These are phyloP conservation scores for Stictonetta naevosa DNA, from an alignment of 2,113 vertebrate genomes.

Conservation along the genomic window DNA sequence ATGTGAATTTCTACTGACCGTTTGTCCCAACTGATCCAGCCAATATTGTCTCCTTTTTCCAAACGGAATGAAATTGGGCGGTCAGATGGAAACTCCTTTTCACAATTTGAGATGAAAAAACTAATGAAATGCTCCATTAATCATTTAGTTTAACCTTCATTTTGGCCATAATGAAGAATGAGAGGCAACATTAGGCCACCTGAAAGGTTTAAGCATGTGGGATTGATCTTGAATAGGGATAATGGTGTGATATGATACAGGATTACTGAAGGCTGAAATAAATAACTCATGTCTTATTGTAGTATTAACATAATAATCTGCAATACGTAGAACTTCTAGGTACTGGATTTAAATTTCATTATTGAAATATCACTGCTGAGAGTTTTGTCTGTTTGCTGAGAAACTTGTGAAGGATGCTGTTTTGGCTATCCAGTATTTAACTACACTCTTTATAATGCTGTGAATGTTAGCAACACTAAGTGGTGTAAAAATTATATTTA, in stretches of 20 bases:
- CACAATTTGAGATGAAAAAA: neutral
- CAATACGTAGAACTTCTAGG: neutral
- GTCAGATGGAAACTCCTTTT: conserved; percentile 46
- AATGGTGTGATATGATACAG: neutral
- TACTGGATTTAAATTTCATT: neutral
- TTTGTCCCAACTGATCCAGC: neutral
- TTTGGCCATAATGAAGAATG: conserved; percentile 31
- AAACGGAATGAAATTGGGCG: conserved; percentile 12
- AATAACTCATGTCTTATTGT: neutral
- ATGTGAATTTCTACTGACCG: neutral
- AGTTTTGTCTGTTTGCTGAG: neutral
- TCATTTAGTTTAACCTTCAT: conserved; percentile 35
- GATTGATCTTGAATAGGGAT: conserved; percentile 1
- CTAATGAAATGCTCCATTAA: conserved; percentile 46
- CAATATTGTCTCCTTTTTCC: neutral
- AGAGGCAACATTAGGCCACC: neutral
- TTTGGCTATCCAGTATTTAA: neutral
- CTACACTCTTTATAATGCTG: neutral
- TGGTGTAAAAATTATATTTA: neutral
- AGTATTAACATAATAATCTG: neutral
- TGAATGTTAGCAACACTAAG: neutral
- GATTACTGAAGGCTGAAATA: conserved; percentile 1
- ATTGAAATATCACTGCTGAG: neutral
- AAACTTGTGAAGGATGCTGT: neutral
- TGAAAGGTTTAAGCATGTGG: conserved; percentile 24